Conservation (phyloP, 2,797 vertebrate genomes). For the Hirundo rustica region DNA sequence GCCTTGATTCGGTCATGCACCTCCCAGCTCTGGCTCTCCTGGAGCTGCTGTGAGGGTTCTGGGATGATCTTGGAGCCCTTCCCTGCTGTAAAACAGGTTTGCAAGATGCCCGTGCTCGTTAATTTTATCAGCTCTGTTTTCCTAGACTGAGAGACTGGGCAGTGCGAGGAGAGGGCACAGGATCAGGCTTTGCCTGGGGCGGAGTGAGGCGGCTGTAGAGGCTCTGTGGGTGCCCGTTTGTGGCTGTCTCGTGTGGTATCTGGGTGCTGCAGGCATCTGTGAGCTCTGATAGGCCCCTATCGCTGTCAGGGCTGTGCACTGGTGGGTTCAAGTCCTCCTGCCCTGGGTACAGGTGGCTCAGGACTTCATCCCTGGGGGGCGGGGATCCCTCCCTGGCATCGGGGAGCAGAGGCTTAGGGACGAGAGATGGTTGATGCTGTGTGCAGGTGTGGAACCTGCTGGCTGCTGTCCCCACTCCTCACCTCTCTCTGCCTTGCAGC, state of each 20-base stretch:
- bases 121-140: background rate
- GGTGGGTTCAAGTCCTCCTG: background rate
- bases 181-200: background rate
- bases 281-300: background rate
- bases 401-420: background rate
- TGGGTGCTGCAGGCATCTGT: background rate
- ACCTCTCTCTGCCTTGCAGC: constrained; percentile 70
- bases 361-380: background rate
- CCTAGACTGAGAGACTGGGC: background rate
- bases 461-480: background rate
- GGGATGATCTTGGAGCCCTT: background rate
- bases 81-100: background rate
- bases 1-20: background rate
- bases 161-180: background rate
- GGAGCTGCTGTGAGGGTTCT: background rate
- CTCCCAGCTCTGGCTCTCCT: background rate
- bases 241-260: background rate
- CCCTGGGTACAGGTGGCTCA: background rate
- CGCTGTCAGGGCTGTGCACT: fast-evolving
- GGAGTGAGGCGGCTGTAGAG: fast-evolving
- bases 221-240: background rate
- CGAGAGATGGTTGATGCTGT: fast-evolving
- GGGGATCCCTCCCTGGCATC: background rate
- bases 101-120: background rate
- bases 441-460: background rate